A percentile compares a stretch with the other conserved stretches of the same genome.
Conservation (phyloP, 2,797 vertebrate genomes). For the Notolabrus celidotus region DNA sequence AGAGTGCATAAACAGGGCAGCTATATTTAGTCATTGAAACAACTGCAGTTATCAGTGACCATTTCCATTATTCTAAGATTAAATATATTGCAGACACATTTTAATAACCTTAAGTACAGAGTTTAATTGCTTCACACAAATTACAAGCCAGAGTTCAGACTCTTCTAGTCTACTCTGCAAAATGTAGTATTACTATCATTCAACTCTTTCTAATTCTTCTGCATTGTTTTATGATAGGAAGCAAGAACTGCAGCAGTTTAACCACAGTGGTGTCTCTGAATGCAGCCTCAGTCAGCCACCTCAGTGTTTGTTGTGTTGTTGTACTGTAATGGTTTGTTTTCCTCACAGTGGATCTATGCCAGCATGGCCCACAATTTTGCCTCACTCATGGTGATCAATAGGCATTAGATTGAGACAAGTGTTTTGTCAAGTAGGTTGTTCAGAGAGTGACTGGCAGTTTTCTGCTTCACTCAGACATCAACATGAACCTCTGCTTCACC, state of each 20-base stretch:
- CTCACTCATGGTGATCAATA: conserved; percentile 58
- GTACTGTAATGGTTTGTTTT: conserved; percentile 48
- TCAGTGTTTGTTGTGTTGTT: conserved; percentile 14
- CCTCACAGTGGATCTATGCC: conserved; percentile 39
- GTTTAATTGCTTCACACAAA: not conserved
- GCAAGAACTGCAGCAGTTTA: not conserved
- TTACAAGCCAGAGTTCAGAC: too few relatives aligned
- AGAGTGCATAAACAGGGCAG: not conserved
- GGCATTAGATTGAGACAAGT: conserved; percentile 60
- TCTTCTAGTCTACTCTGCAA: not conserved
- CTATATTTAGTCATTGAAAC: not conserved
- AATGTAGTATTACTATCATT: too few relatives aligned
- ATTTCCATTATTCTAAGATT: not conserved
- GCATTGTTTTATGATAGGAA: not conserved
- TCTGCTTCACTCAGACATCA: conserved; percentile 34
- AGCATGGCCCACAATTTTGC: conserved; percentile 45
- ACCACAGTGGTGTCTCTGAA: not conserved
- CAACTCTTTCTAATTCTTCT: not conserved
- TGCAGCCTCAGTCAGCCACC: not conserved
- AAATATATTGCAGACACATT: too few relatives aligned
- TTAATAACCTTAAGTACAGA: not conserved
- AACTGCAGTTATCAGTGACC: not conserved
- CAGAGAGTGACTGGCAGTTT: conserved; percentile 58
- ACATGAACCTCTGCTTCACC: conserved; percentile 14
- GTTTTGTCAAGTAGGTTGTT: conserved; percentile 60